Percentiles rank a stretch among this genome's conserved stretches.
Conservation (phyloP, 2,888 invertebrate species). For the Tetanocera ferruginea region DNA sequence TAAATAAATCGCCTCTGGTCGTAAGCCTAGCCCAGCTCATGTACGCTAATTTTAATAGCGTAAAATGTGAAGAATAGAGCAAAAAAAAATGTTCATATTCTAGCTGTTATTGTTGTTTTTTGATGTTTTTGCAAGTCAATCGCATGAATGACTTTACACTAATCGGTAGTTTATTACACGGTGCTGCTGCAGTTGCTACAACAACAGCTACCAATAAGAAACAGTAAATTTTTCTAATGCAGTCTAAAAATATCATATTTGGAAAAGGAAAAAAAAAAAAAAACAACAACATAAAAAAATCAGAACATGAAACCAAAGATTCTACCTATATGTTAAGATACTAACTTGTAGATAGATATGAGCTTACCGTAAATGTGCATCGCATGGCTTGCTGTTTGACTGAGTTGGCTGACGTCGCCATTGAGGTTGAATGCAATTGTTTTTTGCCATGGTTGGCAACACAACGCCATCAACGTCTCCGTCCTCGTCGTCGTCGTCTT, state of each 20-base stretch:
- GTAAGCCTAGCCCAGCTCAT: no score
- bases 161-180: conserved; percentile 34
- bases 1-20: no score
- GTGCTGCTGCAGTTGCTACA: not conserved
- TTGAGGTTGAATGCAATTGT: conserved; percentile 33
- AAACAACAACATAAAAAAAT: not conserved
- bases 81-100: not conserved
- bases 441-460: conserved; percentile 38
- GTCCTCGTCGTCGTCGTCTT: not conserved
- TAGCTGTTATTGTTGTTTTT: not conserved
- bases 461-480: conserved; percentile 12
- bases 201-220: not conserved
- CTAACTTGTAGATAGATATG: no score
- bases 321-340: not conserved
- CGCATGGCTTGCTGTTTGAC: conserved; percentile 40
- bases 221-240: conserved; percentile 13
- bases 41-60: no score
- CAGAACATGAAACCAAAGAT: conserved; percentile 18
- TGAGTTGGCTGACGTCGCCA: conserved; percentile 43
- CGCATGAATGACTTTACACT: conserved; percentile 45
- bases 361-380: conserved; percentile 8
- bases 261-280: not conserved
- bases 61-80: not conserved
- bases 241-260: not conserved
- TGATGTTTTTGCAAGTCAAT: conserved; percentile 40